Conservation (phyloP, 53 echinoderm and acorn worm species). For the Mesocentrotus franciscanus region DNA sequence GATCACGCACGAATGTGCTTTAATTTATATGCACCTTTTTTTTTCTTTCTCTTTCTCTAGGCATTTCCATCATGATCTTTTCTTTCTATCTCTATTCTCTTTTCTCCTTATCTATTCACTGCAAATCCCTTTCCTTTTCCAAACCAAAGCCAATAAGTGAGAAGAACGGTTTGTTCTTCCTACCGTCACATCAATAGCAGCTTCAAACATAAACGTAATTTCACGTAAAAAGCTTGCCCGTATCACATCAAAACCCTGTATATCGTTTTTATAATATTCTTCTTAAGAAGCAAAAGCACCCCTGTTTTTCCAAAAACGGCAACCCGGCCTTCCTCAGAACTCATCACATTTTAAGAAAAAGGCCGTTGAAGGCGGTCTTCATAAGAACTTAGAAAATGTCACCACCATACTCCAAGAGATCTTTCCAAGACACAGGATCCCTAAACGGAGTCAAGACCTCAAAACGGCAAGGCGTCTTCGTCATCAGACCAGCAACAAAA, state of each 20-base stretch:
- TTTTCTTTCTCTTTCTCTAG: neutral
- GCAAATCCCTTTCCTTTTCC: neutral
- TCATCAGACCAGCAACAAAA: slow-evolving; percentile 50
- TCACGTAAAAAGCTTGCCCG: slow-evolving; percentile 36
- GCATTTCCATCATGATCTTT: neutral
- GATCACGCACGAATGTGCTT: neutral
- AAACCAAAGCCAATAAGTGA: neutral
- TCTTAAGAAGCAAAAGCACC: slow-evolving; percentile 45
- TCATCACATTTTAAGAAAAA: slow-evolving; percentile 20
- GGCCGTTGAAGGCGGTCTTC: slow-evolving; percentile 39
- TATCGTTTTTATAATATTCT: slow-evolving; percentile 9
- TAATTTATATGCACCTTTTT: neutral
- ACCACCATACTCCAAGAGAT: neutral
- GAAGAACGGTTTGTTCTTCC: neutral
- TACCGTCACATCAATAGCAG: slow-evolving; percentile 2
- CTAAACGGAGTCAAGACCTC: slow-evolving; percentile 37
- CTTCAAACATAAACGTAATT: slow-evolving; percentile 30
- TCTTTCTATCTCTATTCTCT: neutral
- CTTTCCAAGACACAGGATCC: slow-evolving; percentile 11
- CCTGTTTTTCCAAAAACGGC: slow-evolving; percentile 32
- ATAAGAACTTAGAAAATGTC: slow-evolving; percentile 27
- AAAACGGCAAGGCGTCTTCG: slow-evolving; percentile 39
- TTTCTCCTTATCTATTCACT: neutral
- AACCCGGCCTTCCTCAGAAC: slow-evolving; percentile 34
- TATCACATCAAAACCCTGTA: slow-evolving; percentile 50